A percentile compares a stretch with the other conserved stretches of the same genome.
phyloP scores from a whole-genome alignment of 2,888 invertebrate species.

The Pyrocoelia pectoralis region DNA sequence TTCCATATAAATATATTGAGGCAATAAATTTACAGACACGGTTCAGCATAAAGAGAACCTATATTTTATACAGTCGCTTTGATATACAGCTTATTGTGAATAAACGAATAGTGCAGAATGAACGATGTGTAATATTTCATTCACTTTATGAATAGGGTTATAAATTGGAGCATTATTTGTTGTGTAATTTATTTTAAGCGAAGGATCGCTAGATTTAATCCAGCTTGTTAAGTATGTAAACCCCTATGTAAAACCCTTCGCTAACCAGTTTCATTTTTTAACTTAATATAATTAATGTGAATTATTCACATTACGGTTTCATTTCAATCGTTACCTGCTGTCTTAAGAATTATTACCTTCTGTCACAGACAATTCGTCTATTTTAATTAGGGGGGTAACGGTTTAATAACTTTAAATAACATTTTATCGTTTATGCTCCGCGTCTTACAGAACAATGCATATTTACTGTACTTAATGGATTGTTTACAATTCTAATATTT shows the following conservation, averaged over 20 bases:
- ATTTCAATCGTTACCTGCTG: too few species aligned
- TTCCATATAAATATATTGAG: conserved; percentile 62
- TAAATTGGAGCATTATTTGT: conserved; percentile 36
- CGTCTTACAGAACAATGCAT: too few species aligned
- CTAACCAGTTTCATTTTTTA: neutral
- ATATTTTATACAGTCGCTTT: conserved; percentile 57
- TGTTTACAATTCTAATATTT: too few species aligned
- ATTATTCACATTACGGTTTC: too few species aligned
- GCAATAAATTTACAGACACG: conserved; percentile 60
- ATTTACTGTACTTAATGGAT: too few species aligned
- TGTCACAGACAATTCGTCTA: too few species aligned
- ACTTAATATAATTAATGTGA: too few species aligned
- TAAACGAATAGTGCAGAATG: conserved; percentile 37
- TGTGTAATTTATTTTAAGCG: conserved; percentile 31
- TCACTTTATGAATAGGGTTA: conserved; percentile 34
- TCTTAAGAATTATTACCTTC: too few species aligned
- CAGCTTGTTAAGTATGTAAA: conserved; percentile 6
- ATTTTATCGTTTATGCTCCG: too few species aligned
- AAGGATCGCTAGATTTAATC: conserved; percentile 18
- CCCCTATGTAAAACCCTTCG: neutral
- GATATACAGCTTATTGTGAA: conserved; percentile 41
- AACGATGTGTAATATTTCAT: conserved; percentile 37
- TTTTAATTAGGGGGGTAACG: too few species aligned
- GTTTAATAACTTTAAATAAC: too few species aligned
- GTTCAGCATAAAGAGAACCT: conserved; percentile 60